These are phyloP conservation scores for Dicyrtomina minuta DNA, from an alignment of 2,888 invertebrate genomes.

Conservation along the genomic window DNA sequence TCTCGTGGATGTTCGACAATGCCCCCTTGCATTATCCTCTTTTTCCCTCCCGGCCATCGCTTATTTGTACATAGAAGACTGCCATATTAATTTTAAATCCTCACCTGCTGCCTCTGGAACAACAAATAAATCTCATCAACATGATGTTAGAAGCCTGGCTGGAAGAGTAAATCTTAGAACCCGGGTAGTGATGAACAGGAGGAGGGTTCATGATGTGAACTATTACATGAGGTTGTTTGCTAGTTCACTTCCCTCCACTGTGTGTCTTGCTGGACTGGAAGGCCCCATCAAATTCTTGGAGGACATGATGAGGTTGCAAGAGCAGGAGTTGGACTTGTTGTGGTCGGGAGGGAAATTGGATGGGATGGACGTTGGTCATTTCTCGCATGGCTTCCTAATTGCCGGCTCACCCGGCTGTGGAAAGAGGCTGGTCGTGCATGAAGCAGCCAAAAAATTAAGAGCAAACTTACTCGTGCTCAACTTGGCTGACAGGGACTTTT, in stretches of 20 bases:
- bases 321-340: slow-evolving; percentile 20
- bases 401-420: slow-evolving; percentile 64
- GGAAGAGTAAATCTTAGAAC: slow-evolving; percentile 45
- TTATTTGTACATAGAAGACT: slow-evolving; percentile 46
- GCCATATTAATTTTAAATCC: slow-evolving; percentile 29
- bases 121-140: too few species aligned
- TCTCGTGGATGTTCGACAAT: slow-evolving; percentile 42
- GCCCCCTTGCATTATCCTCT: slow-evolving; percentile 39
- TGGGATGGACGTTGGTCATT: slow-evolving; percentile 7
- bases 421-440: slow-evolving; percentile 62
- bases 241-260: slow-evolving; percentile 11
- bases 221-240: slow-evolving; percentile 39
- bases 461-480: slow-evolving; percentile 58
- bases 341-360: slow-evolving; percentile 9
- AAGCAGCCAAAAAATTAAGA: slow-evolving; percentile 58
- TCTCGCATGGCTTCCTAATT: slow-evolving; percentile 56
- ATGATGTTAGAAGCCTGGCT: too few species aligned
- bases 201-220: slow-evolving; percentile 41
- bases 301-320: slow-evolving; percentile 24
- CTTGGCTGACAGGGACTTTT: slow-evolving; percentile 18
- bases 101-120: too few species aligned
- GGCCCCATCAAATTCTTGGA: slow-evolving; percentile 34
- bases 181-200: slow-evolving; percentile 42
- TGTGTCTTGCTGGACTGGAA: slow-evolving; percentile 37
- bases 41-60: slow-evolving; percentile 31